Evolutionary conservation across 1,140 invertebrate genomes (phyloP).

Genomic region (Dreissena polymorpha): DNA sequence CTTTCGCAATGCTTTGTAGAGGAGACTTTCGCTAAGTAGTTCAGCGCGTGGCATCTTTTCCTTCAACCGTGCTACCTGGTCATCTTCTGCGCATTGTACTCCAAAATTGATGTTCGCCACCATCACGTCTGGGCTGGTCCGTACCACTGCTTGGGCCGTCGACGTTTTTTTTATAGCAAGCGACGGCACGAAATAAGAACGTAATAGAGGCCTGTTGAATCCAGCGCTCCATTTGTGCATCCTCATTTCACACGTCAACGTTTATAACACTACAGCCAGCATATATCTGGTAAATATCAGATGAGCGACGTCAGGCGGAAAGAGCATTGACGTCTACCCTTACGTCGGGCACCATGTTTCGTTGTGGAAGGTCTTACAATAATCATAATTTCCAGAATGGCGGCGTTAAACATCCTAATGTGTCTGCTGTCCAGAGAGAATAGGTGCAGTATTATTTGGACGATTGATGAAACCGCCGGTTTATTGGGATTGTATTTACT

Average conservation of each 20-base stretch:
- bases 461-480: constrained; percentile 51
- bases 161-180: too few relatives aligned
- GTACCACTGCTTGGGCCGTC: constrained; percentile 16
- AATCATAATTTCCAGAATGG: constrained; percentile 54
- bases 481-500: constrained; percentile 57
- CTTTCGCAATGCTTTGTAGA: background rate
- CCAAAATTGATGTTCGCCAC: background rate
- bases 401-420: constrained; percentile 3
- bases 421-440: background rate
- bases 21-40: constrained; percentile 2
- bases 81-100: background rate
- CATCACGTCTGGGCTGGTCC: constrained; percentile 21
- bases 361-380: constrained; percentile 62
- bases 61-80: background rate
- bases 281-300: constrained; percentile 28
- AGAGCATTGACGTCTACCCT: constrained; percentile 56
- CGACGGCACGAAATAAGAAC: constrained; percentile 87
- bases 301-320: background rate
- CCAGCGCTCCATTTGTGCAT: constrained; percentile 94
- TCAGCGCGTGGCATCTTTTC: constrained; percentile 3
- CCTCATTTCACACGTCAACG: constrained; percentile 88
- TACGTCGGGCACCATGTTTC: constrained; percentile 58
- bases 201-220: constrained; percentile 90
- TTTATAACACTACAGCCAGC: constrained; percentile 84
- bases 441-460: background rate